phyloP scores from a whole-genome alignment of 2,888 invertebrate species.

The Frankliniella fusca region DNA sequence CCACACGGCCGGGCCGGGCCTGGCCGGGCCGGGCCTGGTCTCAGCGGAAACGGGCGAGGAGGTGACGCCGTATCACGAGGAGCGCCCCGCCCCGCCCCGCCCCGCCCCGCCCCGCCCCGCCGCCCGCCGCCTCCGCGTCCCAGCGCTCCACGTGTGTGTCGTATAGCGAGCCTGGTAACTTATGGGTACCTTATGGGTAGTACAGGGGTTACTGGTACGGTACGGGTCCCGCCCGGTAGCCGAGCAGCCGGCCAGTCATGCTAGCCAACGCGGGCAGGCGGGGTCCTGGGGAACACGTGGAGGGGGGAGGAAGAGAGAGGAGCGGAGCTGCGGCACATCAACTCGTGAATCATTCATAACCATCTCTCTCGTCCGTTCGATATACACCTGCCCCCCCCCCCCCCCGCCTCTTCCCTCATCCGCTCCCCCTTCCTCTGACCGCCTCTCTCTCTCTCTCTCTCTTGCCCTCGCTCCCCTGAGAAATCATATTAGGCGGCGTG shows the following conservation, averaged over 20 bases:
- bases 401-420: background rate
- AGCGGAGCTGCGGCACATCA: constrained; percentile 16
- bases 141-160: background rate
- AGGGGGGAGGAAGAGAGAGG: too few species aligned
- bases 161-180: background rate
- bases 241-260: background rate
- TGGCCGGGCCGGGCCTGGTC: too few species aligned
- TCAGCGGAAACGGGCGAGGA: too few species aligned
- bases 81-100: background rate
- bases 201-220: background rate
- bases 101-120: background rate
- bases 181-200: background rate
- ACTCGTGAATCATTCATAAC: constrained; percentile 26
- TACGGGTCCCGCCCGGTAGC: background rate
- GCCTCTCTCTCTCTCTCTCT: too few species aligned
- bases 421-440: background rate
- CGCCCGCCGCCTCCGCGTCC: background rate
- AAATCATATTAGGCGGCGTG: too few species aligned
- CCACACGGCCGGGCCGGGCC: too few species aligned
- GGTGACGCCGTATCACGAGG: too few species aligned
- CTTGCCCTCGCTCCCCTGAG: too few species aligned
- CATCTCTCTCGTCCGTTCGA: constrained; percentile 19
- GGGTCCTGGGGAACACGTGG: too few species aligned
- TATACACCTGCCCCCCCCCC: constrained; percentile 13
- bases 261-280: background rate